Percentiles rank a stretch among this genome's conserved stretches.
Evolutionary conservation across 1,140 invertebrate species (phyloP).

Genomic region (Panonychus citri): DNA sequence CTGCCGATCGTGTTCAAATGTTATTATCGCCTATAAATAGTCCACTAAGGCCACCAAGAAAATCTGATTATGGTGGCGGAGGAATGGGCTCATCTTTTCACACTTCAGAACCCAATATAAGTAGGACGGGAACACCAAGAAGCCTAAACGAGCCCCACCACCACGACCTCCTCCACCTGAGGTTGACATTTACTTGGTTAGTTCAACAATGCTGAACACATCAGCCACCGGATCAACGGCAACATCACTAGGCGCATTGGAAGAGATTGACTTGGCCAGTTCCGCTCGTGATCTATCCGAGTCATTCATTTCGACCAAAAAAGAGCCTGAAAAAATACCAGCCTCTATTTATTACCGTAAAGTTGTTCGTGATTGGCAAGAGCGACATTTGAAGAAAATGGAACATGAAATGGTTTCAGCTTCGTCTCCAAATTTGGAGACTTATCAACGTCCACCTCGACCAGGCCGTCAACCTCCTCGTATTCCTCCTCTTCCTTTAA

Average conservation of each 20-base stretch:
- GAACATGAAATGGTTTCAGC: not conserved
- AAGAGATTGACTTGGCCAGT: not conserved
- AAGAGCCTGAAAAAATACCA: not conserved
- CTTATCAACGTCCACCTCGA: not conserved
- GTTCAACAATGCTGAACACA: no score
- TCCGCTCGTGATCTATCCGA: not conserved
- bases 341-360: not conserved
- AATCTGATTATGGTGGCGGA: not conserved
- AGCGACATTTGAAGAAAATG: not conserved
- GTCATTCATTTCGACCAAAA: not conserved
- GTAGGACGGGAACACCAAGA: not conserved
- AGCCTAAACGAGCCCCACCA: not conserved
- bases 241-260: not conserved
- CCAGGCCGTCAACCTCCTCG: not conserved
- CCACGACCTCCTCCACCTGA: conserved; percentile 8
- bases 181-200: not conserved
- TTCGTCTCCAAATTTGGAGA: not conserved
- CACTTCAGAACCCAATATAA: not conserved
- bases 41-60: conserved; percentile 5
- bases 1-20: conserved; percentile 2
- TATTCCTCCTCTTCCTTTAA: not conserved
- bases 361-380: not conserved
- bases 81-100: not conserved
- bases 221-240: not conserved
- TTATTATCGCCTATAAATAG: not conserved